Evolutionary conservation across 92 coral and sea anemone genomes (phyloP).

Genomic region (Ricordea florida): DNA sequence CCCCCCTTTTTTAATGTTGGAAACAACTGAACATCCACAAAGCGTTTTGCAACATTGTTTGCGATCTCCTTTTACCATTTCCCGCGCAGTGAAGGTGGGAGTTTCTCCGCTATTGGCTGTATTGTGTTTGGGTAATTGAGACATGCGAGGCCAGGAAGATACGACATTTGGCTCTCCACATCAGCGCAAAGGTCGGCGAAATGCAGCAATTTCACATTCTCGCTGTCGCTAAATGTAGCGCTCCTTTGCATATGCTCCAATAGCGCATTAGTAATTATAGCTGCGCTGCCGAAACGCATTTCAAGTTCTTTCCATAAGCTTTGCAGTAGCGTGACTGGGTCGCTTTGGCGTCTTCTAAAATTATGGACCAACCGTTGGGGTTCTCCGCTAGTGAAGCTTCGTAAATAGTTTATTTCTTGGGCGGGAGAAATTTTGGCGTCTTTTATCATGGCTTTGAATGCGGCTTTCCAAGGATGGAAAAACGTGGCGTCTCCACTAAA

Average conservation of each 20-base stretch:
- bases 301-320: background rate
- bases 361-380: conserved; percentile 5
- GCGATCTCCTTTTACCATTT: conserved; percentile 17
- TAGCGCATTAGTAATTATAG: background rate
- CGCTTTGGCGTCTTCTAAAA: background rate
- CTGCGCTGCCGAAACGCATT: conserved; percentile 19
- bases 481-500: no score
- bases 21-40: no score
- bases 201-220: background rate
- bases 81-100: background rate
- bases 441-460: no score
- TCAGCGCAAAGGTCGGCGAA: conserved; percentile 5
- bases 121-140: conserved; percentile 10
- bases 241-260: background rate
- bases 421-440: no score
- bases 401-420: no score
- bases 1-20: no score
- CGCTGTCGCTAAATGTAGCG: background rate
- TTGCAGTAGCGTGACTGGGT: no score
- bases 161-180: no score
- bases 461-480: no score
- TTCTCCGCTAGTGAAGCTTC: conserved; percentile 7
- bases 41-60: no score
- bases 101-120: background rate
- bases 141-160: background rate